Percentiles rank a stretch among this genome's conserved stretches.
Conservation (phyloP, 2,113 vertebrate genomes). For the Pteropus alecto region DNA sequence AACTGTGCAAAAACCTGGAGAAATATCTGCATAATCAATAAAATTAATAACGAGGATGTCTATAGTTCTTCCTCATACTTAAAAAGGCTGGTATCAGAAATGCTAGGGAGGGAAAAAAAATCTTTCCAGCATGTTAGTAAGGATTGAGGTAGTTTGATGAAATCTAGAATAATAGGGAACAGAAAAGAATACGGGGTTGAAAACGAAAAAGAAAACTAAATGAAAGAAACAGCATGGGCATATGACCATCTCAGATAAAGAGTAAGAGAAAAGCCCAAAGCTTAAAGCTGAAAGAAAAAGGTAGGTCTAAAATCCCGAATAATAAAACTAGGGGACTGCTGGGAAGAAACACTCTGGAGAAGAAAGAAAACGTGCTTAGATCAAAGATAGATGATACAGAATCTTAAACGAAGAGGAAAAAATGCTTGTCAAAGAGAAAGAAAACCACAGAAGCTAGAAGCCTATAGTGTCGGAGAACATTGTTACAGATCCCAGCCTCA, state of each 20-base stretch:
- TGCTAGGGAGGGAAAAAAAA: neutral
- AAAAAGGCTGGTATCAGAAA: neutral
- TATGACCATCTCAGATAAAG: neutral
- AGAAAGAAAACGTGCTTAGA: conserved; percentile 42
- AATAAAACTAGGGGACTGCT: conserved; percentile 40
- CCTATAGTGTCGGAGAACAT: neutral
- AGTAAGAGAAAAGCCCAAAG: conserved; percentile 35
- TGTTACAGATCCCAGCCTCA: neutral
- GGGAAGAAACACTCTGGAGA: conserved; percentile 57
- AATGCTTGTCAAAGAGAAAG: conserved; percentile 28
- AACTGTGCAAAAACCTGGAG: neutral
- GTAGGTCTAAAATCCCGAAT: conserved; percentile 34
- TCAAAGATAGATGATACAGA: conserved; percentile 61
- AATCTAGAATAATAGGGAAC: conserved; percentile 52
- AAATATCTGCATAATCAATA: neutral
- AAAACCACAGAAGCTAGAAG: neutral
- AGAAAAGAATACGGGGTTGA: conserved; percentile 4
- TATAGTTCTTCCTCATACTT: neutral
- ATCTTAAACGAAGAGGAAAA: conserved; percentile 47
- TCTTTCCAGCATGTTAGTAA: neutral
- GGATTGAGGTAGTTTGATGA: neutral
- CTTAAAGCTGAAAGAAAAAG: conserved; percentile 35
- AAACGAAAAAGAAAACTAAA: conserved; percentile 31
- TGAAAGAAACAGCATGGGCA: conserved; percentile 61
- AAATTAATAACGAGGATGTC: neutral